phyloP scores from a whole-genome alignment of 2,888 invertebrate species.

The Autographa gamma region DNA sequence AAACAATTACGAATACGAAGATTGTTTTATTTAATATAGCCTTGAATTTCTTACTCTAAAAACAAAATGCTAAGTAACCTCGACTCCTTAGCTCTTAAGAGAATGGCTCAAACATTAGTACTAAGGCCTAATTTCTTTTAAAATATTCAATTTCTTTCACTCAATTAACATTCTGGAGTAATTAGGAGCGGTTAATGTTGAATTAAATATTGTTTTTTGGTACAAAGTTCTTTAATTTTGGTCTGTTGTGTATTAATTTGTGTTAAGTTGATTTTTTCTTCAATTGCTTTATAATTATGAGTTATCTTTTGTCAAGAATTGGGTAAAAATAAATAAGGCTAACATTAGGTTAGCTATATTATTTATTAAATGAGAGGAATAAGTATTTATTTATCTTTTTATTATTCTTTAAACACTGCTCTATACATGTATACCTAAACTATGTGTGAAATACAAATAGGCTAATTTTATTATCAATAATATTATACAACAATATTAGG shows the following conservation, averaged over 20 bases:
- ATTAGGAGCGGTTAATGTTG: constrained; percentile 23
- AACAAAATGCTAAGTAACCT: constrained; percentile 12
- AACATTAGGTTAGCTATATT: background rate
- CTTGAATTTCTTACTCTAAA: background rate
- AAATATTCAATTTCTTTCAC: constrained; percentile 28
- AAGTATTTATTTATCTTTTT: too few relatives aligned
- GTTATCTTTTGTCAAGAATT: background rate
- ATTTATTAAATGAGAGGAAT: background rate
- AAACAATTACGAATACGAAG: too few relatives aligned
- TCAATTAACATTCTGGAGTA: constrained; percentile 35
- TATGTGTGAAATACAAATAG: too few relatives aligned
- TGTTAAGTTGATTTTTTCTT: constrained; percentile 7
- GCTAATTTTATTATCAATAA: too few relatives aligned
- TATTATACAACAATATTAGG: too few relatives aligned
- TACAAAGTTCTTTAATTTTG: constrained; percentile 7
- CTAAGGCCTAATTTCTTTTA: constrained; percentile 10
- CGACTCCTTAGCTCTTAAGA: constrained; percentile 14
- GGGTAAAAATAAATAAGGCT: background rate
- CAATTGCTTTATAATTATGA: constrained; percentile 6
- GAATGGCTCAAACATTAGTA: background rate
- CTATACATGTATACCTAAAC: too few relatives aligned
- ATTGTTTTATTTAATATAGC: background rate
- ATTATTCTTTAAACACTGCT: too few relatives aligned
- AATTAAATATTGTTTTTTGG: constrained; percentile 21
- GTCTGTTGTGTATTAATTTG: constrained; percentile 4